Base-by-base conservation (phyloP, 2,797 vertebrate species). In the Poliocrania exsul region DNA sequence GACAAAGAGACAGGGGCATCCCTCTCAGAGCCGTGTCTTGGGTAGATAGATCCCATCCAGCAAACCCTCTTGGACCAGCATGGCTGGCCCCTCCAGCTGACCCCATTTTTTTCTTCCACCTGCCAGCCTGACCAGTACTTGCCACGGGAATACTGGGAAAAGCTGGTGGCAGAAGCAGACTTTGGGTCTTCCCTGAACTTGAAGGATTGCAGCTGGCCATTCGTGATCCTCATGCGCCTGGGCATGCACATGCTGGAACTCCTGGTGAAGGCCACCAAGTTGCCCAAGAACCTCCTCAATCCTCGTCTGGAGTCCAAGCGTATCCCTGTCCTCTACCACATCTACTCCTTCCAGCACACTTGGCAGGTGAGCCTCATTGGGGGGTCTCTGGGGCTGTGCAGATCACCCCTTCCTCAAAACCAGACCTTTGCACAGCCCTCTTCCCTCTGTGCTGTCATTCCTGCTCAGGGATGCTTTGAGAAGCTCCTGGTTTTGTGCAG, bases 301-400 rank as follows among this genome's bases (percentile, higher is more conserved):
- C 94, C 85, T 0, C 69, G 80, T 26, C 46, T 94, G 11, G 58
- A 98, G 28, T 85, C 85, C 57, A 98, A 96, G 67, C 95, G 96
- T 58, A 98, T 99, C 83, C 99, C 99, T 0, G 97, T 99, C 57
- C 98, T 99, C 37, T 99, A 99, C 96, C 99, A 99, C 51, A 98
- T 99, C 97, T 99, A 99, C 87, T 98, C 99, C 35, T 99, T 99
- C 97, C 98, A 98, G 25, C 98, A 98, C 96, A 98, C 78, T 56
- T 98, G 97, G 33, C 99, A 99, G 99, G 99, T 99, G 77, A 92
- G 88, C 10, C 31, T 20, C 5, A 7, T 51, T 47, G 42, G 18
- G 46, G 28, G 57, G 15, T 11, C 69, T 94, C 91, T 93, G 69
- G 74, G 20, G 10, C 88, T 92, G 72, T 77, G 90, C 67, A 95